Base-by-base conservation (phyloP, 2,797 vertebrate genomes). In the Coccyzus lansbergi region DNA sequence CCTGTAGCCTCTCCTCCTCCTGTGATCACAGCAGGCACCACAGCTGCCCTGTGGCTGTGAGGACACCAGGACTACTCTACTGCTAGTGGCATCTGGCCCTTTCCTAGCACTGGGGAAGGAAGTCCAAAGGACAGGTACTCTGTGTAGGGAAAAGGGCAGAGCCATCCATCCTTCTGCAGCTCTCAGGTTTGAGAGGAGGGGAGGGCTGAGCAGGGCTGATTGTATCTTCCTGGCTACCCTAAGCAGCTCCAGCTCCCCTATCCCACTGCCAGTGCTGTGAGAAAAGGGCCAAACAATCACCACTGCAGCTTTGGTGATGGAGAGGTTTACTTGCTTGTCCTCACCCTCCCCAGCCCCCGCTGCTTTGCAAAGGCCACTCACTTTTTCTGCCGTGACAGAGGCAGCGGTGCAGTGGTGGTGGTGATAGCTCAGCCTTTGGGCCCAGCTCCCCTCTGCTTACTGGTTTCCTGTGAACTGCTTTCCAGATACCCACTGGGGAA, bases 391-490 rank as follows among this genome's bases (percentile, higher is more conserved):
- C 0, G 0, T 68, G 71, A 42, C 67, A 58, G 56, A 81, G 67
- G 12, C 2, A 5, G 63, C 3, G 11, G 40, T 3, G 38, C 38
- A 38, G 38, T 38, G 38, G 38, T 38, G 3, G 12, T 31, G 63
- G 42, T 6, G 6, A 56, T 26, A 67, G 67, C 74, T 83, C 71
- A 84, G 60, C 46, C 70, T 46, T 55, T 2, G 13, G 51, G 74
- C 59, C 71, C 40, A 77, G 48, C 63, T 94, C 19, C 29, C 22
- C 34, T 95, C 79, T 52, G 72, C 34, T 80, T 85, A 49, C 89
- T 82, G 85, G 79, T 79, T 94, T 93, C 90, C 94, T 94, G 80
- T 62, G 68, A 91, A 33, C 24, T 3, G 11, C 72, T 95, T 90
- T 77, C 44, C 29, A 59, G 87, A 89, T 62, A 65, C 22, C 51